These are phyloP conservation scores for Premnoplex brunnescens DNA, from an alignment of 2,797 vertebrate genomes.

Conservation along the genomic window DNA sequence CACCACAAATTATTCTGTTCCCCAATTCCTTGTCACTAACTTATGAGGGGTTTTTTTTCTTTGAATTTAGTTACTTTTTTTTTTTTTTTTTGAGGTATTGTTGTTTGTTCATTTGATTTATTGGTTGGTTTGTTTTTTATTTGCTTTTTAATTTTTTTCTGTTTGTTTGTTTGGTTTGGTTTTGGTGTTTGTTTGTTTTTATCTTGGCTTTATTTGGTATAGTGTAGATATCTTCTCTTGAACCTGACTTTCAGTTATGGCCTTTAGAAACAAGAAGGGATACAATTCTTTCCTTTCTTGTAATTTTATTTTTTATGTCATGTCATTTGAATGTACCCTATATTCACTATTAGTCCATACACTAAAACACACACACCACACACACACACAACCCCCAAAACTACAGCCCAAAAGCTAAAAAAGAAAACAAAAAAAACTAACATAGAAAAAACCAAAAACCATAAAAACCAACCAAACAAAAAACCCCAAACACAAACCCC, in stretches of 20 bases:
- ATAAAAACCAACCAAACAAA: neutral
- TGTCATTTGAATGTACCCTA: neutral
- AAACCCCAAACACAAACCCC: neutral
- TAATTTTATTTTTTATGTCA: neutral
- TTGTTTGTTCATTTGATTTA: neutral
- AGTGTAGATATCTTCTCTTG: accelerated
- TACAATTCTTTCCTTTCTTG: neutral
- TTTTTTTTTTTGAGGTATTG: neutral
- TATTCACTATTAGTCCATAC: neutral
- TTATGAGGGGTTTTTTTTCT: accelerated
- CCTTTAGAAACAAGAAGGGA: neutral
- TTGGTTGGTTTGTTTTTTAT: neutral
- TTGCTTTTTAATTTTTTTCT: neutral
- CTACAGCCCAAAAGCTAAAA: no score
- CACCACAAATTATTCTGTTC: neutral
- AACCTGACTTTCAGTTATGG: neutral
- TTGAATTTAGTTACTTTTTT: neutral
- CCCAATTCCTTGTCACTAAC: neutral
- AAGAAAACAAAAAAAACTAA: accelerated
- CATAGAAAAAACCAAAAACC: no score
- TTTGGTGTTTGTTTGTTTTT: neutral
- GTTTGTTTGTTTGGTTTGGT: neutral
- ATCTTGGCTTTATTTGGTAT: accelerated
- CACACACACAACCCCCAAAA: no score
- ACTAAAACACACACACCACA: neutral